Percentiles rank a stretch among this genome's conserved stretches.
phyloP scores from a whole-genome alignment of 2,888 invertebrate species.

The Megalurothrips usitatus region DNA sequence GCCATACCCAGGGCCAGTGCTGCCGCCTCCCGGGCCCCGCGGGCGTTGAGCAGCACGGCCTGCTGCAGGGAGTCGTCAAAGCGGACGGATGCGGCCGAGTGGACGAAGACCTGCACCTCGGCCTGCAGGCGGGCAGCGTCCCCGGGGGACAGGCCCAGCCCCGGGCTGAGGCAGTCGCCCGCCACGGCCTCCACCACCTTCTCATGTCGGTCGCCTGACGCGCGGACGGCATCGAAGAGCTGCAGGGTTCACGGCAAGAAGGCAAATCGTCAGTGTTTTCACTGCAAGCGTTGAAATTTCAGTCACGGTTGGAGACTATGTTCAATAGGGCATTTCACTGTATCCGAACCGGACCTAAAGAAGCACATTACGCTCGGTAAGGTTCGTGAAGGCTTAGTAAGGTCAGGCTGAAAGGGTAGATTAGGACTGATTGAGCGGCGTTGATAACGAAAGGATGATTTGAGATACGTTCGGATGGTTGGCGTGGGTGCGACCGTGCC shows the following conservation, averaged over 20 bases:
- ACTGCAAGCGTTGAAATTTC: too few relatives aligned
- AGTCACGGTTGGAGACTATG: too few relatives aligned
- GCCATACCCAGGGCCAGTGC: conserved; percentile 56
- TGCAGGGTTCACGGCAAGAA: not conserved
- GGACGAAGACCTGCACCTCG: conserved; percentile 1
- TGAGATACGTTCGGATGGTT: too few relatives aligned
- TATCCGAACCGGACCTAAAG: too few relatives aligned
- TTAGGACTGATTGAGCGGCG: too few relatives aligned
- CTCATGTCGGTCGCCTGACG: not conserved
- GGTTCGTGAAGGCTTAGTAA: too few relatives aligned
- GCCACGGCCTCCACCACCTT: not conserved
- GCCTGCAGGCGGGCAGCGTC: not conserved
- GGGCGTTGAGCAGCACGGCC: conserved; percentile 60
- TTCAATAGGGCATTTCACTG: too few relatives aligned
- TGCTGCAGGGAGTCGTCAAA: conserved; percentile 69
- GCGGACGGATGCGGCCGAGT: not conserved
- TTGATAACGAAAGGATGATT: too few relatives aligned
- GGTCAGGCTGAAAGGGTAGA: too few relatives aligned
- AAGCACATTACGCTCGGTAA: too few relatives aligned
- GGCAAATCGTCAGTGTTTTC: too few relatives aligned
- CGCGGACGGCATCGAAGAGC: not conserved
- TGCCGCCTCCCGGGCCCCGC: conserved; percentile 61
- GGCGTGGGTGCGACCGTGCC: too few relatives aligned
- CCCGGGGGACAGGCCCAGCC: not conserved
- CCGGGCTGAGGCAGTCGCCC: not conserved